Conservation (phyloP, 2,888 invertebrate species). For the Leucophenga montana region DNA sequence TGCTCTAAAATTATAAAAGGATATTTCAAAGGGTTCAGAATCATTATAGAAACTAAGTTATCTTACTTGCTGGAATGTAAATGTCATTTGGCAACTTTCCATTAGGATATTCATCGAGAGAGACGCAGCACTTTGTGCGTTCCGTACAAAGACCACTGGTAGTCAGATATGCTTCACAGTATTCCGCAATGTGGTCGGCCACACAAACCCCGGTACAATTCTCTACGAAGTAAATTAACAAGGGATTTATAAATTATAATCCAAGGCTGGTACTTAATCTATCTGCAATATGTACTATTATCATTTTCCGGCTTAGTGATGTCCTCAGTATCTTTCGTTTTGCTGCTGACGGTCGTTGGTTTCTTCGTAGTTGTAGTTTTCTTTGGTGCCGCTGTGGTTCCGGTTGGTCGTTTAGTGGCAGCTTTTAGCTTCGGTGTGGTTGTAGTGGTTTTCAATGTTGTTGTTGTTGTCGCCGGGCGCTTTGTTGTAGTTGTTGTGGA, state of each 20-base stretch:
- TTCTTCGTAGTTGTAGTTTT: slow-evolving; percentile 63
- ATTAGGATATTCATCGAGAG: slow-evolving; percentile 82
- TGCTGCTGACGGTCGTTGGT: slow-evolving; percentile 44
- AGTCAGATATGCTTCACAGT: slow-evolving; percentile 89
- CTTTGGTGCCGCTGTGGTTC: slow-evolving; percentile 56
- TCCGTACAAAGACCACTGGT: slow-evolving; percentile 82
- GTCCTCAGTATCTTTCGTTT: slow-evolving; percentile 51
- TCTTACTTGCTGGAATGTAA: slow-evolving; percentile 79
- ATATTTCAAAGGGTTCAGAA: not conserved
- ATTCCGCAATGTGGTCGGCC: slow-evolving; percentile 84
- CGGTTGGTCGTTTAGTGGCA: slow-evolving; percentile 55
- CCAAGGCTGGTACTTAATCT: too few relatives aligned
- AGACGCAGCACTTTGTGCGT: slow-evolving; percentile 87
- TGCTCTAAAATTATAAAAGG: slow-evolving; percentile 59
- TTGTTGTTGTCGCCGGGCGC: slow-evolving; percentile 53
- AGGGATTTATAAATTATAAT: slow-evolving; percentile 22
- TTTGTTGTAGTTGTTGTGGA: slow-evolving; percentile 46
- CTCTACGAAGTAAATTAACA: slow-evolving; percentile 44
- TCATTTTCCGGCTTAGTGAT: slow-evolving; percentile 59
- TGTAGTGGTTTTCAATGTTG: slow-evolving; percentile 56
- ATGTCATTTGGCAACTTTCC: slow-evolving; percentile 80
- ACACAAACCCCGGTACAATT: slow-evolving; percentile 88
- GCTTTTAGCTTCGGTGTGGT: slow-evolving; percentile 62
- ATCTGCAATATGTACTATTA: slow-evolving; percentile 49
- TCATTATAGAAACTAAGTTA: too few relatives aligned